phyloP scores from a whole-genome alignment of 2,113 vertebrate species.

The Motacilla tschutschensis region DNA sequence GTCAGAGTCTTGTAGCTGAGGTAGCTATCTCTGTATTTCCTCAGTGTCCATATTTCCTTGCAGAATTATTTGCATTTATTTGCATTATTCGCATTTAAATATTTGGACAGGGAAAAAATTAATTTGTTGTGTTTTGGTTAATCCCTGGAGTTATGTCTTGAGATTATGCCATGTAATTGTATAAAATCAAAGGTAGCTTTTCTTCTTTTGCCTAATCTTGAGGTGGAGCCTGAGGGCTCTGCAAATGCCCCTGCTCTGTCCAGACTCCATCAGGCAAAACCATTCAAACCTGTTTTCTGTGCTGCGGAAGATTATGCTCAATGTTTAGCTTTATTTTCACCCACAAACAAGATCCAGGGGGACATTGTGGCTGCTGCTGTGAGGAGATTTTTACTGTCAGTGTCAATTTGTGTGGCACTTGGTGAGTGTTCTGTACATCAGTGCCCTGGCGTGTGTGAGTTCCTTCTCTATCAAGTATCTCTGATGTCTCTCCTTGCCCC shows the following conservation, averaged over 20 bases:
- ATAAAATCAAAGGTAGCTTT: background rate
- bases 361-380: background rate
- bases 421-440: background rate
- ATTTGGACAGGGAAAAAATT: background rate
- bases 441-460: background rate
- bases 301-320: background rate
- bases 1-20: background rate
- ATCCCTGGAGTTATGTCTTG: background rate
- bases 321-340: background rate
- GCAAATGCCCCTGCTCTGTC: rapidly evolving
- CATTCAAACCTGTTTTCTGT: background rate
- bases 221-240: background rate
- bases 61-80: background rate
- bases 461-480: background rate
- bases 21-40: background rate
- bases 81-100: background rate
- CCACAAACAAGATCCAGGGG: background rate
- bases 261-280: background rate
- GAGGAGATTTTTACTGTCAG: background rate
- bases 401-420: background rate
- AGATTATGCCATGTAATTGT: background rate
- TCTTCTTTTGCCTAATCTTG: background rate
- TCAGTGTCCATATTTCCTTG: background rate
- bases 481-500: rapidly evolving
- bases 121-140: background rate